Conservation (phyloP, 2,797 vertebrate genomes). For the Enteromius thamalakanensis region DNA sequence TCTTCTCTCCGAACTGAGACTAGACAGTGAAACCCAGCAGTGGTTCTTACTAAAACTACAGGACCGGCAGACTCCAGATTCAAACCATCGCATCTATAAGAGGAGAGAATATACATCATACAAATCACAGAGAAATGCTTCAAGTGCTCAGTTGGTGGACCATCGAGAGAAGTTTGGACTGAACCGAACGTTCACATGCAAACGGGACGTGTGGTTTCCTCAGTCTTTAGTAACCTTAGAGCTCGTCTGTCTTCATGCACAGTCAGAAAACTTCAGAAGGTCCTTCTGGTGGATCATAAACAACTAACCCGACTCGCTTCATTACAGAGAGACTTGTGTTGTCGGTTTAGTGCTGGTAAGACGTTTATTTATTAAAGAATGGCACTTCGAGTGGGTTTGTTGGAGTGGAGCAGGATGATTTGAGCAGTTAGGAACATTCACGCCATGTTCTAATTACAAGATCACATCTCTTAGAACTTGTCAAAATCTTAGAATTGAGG, state of each 20-base stretch:
- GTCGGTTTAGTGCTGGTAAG: conserved; percentile 20
- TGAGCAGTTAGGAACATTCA: not conserved
- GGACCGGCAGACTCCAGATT: not conserved
- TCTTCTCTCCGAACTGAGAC: not conserved
- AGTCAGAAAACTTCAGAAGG: not conserved
- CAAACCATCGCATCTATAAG: not conserved
- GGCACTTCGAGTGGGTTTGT: conserved; percentile 2
- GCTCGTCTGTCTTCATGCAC: conserved; percentile 8
- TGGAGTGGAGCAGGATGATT: not conserved
- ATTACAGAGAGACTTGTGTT: not conserved
- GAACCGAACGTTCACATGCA: conserved; percentile 31
- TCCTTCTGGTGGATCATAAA: not conserved
- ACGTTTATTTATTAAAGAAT: conserved; percentile 9
- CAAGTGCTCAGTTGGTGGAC: conserved; percentile 13
- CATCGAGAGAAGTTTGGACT: not conserved
- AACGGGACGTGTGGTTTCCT: not conserved
- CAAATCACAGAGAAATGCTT: not conserved
- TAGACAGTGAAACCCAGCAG: conserved; percentile 14
- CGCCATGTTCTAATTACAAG: not conserved
- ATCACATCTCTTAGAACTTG: not conserved
- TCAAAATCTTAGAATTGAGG: not conserved
- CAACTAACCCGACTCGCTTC: not conserved
- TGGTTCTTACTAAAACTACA: not conserved
- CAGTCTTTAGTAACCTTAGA: not conserved
- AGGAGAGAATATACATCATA: not conserved